Evolutionary conservation across 2,113 vertebrate genomes (phyloP).

Genomic region (Canis aureus): DNA sequence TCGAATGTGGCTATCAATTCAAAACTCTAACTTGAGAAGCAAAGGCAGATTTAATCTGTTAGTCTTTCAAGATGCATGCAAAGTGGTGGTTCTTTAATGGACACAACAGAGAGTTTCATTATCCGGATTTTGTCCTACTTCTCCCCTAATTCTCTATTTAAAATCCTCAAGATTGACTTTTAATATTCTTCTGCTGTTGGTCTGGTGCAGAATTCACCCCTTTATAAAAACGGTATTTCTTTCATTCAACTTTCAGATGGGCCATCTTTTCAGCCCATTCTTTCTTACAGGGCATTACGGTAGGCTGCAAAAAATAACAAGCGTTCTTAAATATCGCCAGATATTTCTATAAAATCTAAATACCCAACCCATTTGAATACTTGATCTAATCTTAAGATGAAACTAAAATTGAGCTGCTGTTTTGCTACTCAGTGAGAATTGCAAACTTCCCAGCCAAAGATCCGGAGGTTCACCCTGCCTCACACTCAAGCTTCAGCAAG

Average conservation of each 20-base stretch:
- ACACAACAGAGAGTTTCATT: background rate
- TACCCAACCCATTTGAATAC: background rate
- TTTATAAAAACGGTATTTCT: background rate
- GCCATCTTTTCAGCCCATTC: background rate
- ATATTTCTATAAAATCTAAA: background rate
- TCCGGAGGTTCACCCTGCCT: fast-evolving
- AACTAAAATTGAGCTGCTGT: background rate
- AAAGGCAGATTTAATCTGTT: background rate
- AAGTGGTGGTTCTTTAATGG: background rate
- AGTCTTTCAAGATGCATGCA: background rate
- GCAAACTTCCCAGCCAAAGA: background rate
- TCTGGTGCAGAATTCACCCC: background rate
- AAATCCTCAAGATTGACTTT: background rate
- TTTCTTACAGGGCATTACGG: background rate
- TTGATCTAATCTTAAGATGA: background rate
- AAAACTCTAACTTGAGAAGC: background rate
- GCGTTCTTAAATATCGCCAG: background rate
- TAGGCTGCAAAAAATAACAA: background rate
- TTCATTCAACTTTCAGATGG: background rate
- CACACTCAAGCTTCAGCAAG: no score
- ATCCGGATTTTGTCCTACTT: background rate
- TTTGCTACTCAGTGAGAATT: background rate
- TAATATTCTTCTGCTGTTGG: background rate
- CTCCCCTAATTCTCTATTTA: background rate
- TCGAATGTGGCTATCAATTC: background rate